Evolutionary conservation across 2,113 vertebrate species (phyloP), one percentile per base, ranked within the genome.

Genomic region (Narcine bancroftii): DNA sequence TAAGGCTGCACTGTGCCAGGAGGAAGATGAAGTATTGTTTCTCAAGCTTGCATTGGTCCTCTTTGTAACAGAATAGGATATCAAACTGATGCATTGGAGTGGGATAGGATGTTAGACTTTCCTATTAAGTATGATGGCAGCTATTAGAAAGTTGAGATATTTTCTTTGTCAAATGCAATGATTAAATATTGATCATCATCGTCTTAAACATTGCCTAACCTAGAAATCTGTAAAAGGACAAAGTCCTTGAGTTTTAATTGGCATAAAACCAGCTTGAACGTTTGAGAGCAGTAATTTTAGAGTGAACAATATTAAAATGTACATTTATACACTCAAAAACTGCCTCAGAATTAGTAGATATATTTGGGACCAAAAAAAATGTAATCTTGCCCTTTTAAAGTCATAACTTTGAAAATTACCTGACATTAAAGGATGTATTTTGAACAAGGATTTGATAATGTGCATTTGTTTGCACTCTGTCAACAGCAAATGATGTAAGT

Each of bases 401-500:
- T 47, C 19, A 26, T 79, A 89, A 24, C 39, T 29, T 42, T 50
- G 45, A 19, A 15, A 17, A 50, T 71, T 42, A 33, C 53, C 21
- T 13, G 36, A 13, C 17, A 39, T 33, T 26, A 3, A 45, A 69
- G 29, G 5, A 63, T 42, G 33, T 71, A 26, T 29, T 42, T 29
- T 33, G 39, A 91, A 3, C 36, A 45, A 66, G 29, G 6, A 29
- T 47, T 91, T 71, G 63, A 65, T 91, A 11, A 69, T 69, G 42
- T 66, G 11, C 45, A 33, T 69, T 0, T 93, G 15, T 91, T 92
- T 66, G 0, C 13, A 72, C 3, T 33, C 92, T 93, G 89, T 5
- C 13, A 66, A 93, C 92, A 99, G 99, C 98, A 94, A 99, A 99
- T 93, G 99, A 99, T 95, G 98, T 99, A 92, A 97, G 98, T 81